Percentiles rank a stretch among this genome's conserved stretches.
These are phyloP conservation scores for Platygyra sinensis DNA, from an alignment of 64 coral and sea anemone species.

Conservation along the genomic window DNA sequence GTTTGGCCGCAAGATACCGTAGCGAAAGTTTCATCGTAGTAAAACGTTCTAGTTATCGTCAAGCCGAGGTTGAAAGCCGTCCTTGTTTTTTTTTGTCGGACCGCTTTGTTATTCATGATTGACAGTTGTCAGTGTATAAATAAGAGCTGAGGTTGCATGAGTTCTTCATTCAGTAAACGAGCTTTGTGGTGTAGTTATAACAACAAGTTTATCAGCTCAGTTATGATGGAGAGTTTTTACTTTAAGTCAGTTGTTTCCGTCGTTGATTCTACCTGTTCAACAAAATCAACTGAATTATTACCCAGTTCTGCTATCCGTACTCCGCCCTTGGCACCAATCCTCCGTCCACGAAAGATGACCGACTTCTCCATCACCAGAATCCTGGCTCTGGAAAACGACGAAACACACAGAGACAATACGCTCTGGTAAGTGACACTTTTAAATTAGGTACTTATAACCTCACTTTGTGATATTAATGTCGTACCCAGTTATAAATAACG, in stretches of 20 bases:
- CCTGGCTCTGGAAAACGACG: neutral
- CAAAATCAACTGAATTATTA: neutral
- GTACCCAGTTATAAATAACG: no score
- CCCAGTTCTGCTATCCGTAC: neutral
- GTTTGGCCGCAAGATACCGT: neutral
- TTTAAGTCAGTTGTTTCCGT: neutral
- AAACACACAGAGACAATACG: neutral
- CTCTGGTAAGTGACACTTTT: neutral
- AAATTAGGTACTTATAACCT: no score
- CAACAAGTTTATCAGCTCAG: neutral
- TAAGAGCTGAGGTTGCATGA: neutral
- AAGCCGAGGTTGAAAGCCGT: neutral
- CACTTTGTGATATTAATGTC: no score
- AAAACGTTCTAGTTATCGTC: neutral
- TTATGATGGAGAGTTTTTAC: neutral
- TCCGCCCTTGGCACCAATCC: neutral
- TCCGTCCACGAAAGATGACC: neutral
- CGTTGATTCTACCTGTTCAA: no score
- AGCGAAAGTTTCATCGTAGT: neutral
- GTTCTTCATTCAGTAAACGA: neutral
- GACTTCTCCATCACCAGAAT: constrained; percentile 19
- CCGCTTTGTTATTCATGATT: constrained; percentile 5
- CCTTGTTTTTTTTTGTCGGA: neutral
- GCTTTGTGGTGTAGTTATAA: neutral
- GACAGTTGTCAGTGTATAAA: neutral